These are phyloP conservation scores for Megalurothrips usitatus DNA, from an alignment of 2,888 invertebrate genomes.

Conservation along the genomic window DNA sequence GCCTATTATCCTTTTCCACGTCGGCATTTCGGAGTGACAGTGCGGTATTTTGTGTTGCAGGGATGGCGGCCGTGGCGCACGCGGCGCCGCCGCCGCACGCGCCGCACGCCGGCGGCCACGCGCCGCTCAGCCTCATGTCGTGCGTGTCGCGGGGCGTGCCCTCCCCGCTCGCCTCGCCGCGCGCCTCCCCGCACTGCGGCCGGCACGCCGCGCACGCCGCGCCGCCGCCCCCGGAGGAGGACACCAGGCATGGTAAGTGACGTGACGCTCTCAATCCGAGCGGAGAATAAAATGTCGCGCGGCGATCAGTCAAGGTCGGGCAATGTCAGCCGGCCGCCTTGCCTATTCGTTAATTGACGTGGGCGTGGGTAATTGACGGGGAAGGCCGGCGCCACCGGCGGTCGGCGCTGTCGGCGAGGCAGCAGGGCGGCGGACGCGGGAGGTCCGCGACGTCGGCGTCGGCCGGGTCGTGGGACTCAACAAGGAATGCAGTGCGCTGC, in stretches of 20 bases:
- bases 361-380: background rate
- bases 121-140: slow-evolving; percentile 20
- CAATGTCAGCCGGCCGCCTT: background rate
- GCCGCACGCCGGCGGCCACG: background rate
- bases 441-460: no score
- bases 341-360: background rate
- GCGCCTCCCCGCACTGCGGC: slow-evolving; percentile 14
- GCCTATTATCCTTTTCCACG: no score
- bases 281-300: no score
- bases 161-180: slow-evolving; percentile 12
- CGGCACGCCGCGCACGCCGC: background rate
- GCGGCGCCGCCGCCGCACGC: background rate
- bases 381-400: background rate
- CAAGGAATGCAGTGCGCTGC: no score
- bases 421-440: no score
- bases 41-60: background rate
- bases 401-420: no score
- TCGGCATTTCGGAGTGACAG: no score
- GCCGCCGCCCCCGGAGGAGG: background rate
- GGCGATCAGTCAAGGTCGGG: background rate
- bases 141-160: slow-evolving; percentile 16
- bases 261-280: no score
- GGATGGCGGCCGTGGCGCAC: slow-evolving; percentile 14
- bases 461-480: no score
- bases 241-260: background rate